A percentile compares a stretch with the other conserved stretches of the same genome.
Conservation (phyloP, 2,797 vertebrate genomes). For the Scleropages formosus region DNA sequence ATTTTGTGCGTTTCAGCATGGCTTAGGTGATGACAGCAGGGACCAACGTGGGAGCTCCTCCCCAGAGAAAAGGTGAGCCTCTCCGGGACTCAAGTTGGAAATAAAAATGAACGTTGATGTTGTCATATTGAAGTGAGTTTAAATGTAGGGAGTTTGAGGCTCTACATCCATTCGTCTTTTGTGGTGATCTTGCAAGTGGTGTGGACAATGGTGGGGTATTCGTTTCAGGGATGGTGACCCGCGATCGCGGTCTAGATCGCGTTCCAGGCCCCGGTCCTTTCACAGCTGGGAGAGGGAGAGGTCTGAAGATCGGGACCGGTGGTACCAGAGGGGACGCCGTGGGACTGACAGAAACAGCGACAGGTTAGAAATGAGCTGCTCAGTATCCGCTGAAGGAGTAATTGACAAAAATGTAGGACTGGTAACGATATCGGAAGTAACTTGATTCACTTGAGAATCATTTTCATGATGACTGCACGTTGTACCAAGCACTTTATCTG, state of each 20-base stretch:
- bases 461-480: too few relatives aligned
- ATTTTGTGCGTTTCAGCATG: slow-evolving; percentile 17
- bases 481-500: too few relatives aligned
- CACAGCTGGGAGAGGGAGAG: slow-evolving; percentile 1
- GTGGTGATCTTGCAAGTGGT: too few relatives aligned
- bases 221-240: not conserved
- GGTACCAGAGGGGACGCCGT: slow-evolving; percentile 15
- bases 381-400: not conserved
- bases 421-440: too few relatives aligned
- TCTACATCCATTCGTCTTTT: too few relatives aligned
- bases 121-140: not conserved
- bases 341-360: slow-evolving; percentile 21
- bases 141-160: not conserved
- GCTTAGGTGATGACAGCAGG: not conserved
- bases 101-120: not conserved
- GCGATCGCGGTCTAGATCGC: too few relatives aligned
- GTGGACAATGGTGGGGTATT: too few relatives aligned
- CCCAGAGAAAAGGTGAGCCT: slow-evolving; percentile 16
- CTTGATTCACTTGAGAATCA: too few relatives aligned
- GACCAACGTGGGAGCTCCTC: slow-evolving; percentile 19
- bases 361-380: slow-evolving; percentile 12
- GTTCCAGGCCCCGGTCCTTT: slow-evolving; percentile 23
- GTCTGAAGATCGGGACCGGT: slow-evolving; percentile 12
- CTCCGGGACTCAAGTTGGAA: not conserved
- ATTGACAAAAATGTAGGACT: not conserved